phyloP scores from a whole-genome alignment of 2,797 vertebrate species.

The Oreortyx pictus region DNA sequence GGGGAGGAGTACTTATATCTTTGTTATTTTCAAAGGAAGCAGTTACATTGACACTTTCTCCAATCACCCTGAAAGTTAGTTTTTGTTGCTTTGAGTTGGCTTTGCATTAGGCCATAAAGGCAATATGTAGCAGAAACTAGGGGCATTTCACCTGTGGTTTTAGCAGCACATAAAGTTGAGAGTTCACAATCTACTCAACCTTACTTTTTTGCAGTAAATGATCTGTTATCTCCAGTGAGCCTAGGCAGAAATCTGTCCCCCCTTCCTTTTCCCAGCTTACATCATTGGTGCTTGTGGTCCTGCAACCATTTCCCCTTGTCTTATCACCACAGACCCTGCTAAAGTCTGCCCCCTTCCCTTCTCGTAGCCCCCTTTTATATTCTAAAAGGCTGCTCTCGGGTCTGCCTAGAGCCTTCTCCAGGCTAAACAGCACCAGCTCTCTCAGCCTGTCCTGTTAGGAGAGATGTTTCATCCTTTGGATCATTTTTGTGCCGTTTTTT shows the following conservation, averaged over 20 bases:
- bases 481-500: too few species aligned
- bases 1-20: background rate
- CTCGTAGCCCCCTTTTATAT: too few species aligned
- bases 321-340: too few species aligned
- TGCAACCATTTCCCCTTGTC: background rate
- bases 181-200: background rate
- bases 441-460: too few species aligned
- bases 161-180: background rate
- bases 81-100: background rate
- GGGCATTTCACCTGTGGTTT: background rate
- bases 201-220: background rate
- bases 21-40: background rate
- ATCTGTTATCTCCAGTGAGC: background rate
- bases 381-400: too few species aligned
- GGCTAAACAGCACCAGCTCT: too few species aligned
- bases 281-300: fast-evolving
- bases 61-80: background rate
- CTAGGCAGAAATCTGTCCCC: background rate
- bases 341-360: too few species aligned
- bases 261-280: background rate
- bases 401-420: too few species aligned
- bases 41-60: background rate
- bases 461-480: too few species aligned
- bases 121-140: background rate
- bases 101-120: background rate